Base-by-base conservation (phyloP, 1,140 invertebrate species). In the Penaeus vannamei region DNA sequence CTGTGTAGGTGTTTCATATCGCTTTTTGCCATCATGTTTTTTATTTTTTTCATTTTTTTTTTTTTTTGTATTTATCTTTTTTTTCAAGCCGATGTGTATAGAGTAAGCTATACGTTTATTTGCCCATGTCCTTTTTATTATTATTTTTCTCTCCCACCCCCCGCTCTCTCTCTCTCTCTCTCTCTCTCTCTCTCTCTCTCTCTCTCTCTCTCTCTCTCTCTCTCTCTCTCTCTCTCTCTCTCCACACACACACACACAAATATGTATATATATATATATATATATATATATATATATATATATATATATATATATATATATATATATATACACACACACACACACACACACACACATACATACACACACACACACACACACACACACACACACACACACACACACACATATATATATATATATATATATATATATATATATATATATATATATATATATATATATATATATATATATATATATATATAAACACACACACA, bases 141-240 rank as follows among this genome's bases (percentile, higher is more conserved):
- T 12, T 5, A 1, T 26, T 66, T 26, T 12, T 26, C 26, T 26
- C 14, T 26, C 26, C 7, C 26, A 2, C 1, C 7, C 26, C 64
- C 26, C 7, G 5, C 64, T 66, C 64, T 66, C 64, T 66, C 64
- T 66, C 64, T 66, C 64, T 66, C 64, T 66, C 64, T 66, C 64
- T 66, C 64, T 66, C 64, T 66, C 64, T 66, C 64, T 66, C 64
- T 66, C 64, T 66, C 64, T 66, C 64, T 66, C 26, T 66, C 64
- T 66, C 26, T 66, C 64, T 66, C 26, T 66, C 64, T 66, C 64
- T 66, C 64, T 66, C 64, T 66, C 64, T 26, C 22, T 66, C 64
- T 66, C 64, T 66, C 22, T 66, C 64, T 66, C 64, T 66, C 64
- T 66, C 64, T 26, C 26, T 66, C 4, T 64, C n/a, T n/a, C n/a